Evolutionary conservation across 2,888 invertebrate genomes (phyloP).

Genomic region (Parasteatoda lunata): DNA sequence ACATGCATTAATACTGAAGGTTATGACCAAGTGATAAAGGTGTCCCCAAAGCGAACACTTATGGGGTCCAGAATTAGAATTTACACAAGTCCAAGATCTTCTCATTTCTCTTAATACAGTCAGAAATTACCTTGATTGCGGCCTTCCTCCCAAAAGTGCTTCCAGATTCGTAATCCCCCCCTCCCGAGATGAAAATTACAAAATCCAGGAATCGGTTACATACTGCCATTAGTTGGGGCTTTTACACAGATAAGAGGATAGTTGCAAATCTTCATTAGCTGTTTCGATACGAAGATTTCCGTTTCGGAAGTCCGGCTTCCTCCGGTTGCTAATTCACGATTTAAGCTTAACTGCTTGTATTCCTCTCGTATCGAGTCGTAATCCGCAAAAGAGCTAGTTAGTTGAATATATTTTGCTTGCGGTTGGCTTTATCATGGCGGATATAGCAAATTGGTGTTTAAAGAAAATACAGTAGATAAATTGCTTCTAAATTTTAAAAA

Average conservation of each 20-base stretch:
- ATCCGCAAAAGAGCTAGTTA: no score
- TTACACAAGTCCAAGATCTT: slow-evolving; percentile 17
- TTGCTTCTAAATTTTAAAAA: no score
- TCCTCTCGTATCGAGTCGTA: no score
- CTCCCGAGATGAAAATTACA: slow-evolving; percentile 56
- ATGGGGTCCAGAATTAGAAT: neutral
- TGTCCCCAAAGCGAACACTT: neutral
- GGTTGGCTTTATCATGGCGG: no score
- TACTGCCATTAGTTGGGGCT: slow-evolving; percentile 23
- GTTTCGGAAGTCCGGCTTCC: slow-evolving; percentile 32
- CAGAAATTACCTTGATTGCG: slow-evolving; percentile 13
- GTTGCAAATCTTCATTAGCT: slow-evolving; percentile 61
- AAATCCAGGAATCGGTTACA: slow-evolving; percentile 21
- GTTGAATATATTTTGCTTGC: no score
- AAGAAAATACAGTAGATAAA: no score
- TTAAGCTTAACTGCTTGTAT: slow-evolving; percentile 6
- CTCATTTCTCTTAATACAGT: neutral
- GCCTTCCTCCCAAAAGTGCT: slow-evolving; percentile 11
- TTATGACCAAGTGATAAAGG: no score
- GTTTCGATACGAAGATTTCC: slow-evolving; percentile 1
- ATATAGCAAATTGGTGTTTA: no score
- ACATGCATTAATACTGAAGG: no score
- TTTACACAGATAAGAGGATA: slow-evolving; percentile 41
- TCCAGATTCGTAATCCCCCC: neutral
- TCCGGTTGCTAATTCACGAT: slow-evolving; percentile 29